phyloP scores from a whole-genome alignment of 2,797 vertebrate species.

The Tangara arthus region DNA sequence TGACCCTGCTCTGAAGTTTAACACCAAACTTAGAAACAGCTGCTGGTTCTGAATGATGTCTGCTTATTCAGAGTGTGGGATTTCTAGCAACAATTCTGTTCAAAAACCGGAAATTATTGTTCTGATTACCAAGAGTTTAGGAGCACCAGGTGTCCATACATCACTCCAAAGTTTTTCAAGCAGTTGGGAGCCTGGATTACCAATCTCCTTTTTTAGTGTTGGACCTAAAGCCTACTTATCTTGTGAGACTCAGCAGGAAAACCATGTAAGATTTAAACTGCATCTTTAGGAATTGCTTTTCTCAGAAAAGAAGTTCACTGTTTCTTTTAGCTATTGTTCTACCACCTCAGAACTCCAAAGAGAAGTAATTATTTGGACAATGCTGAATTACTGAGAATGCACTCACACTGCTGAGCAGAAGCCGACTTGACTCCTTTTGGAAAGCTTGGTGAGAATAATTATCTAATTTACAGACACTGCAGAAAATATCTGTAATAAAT shows the following conservation, averaged over 20 bases:
- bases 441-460: conserved; percentile 57
- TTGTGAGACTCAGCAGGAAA: neutral
- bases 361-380: conserved; percentile 19
- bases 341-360: neutral
- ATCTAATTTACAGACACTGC: conserved; percentile 59
- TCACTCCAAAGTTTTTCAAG: neutral
- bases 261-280: neutral
- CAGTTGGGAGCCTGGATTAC: neutral
- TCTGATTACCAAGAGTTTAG: neutral
- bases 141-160: neutral
- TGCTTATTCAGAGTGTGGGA: neutral
- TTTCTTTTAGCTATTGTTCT: neutral
- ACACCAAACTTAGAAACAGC: neutral
- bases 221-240: neutral
- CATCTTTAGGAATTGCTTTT: neutral
- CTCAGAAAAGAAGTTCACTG: neutral
- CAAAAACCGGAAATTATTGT: neutral
- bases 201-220: neutral
- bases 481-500: conserved; percentile 58
- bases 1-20: neutral
- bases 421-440: neutral
- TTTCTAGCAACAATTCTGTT: neutral
- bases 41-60: neutral
- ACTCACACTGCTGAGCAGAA: neutral
- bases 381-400: conserved; percentile 12